Evolutionary conservation across 2,797 vertebrate genomes (phyloP).

Genomic region (Onychomys arenicola): DNA sequence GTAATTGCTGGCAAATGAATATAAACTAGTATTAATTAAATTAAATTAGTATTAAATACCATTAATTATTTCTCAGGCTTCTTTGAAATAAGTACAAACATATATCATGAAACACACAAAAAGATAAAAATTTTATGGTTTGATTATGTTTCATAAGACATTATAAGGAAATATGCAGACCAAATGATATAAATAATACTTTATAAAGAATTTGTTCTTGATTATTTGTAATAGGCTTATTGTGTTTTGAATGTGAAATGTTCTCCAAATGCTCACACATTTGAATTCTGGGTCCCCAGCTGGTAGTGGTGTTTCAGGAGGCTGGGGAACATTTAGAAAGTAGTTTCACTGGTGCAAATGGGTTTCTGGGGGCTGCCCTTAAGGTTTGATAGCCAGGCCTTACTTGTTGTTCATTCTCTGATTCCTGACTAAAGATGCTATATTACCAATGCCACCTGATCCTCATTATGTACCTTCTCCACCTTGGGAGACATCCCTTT

Average conservation of each 20-base stretch:
- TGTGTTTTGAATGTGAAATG: background rate
- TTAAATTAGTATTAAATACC: no score
- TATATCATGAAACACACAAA: background rate
- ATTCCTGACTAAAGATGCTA: background rate
- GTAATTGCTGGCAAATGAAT: background rate
- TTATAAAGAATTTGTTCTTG: background rate
- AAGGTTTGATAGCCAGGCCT: background rate
- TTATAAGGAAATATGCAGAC: background rate
- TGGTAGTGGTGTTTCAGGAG: background rate
- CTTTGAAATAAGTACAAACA: background rate
- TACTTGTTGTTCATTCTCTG: no score
- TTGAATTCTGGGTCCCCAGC: background rate
- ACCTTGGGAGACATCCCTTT: background rate
- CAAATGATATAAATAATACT: background rate
- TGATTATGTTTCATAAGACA: background rate
- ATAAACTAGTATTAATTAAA: no score
- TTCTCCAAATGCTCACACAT: no score
- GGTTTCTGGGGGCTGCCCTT: no score
- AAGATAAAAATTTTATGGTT: background rate
- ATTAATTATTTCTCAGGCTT: constrained; percentile 2
- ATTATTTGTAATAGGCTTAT: background rate
- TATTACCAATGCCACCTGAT: background rate
- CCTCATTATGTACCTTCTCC: background rate
- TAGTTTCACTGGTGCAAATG: background rate
- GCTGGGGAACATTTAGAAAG: background rate